A percentile compares a stretch with the other conserved stretches of the same genome.
Conservation (phyloP, 1,140 invertebrate species). For the Cotesia glomerata region DNA sequence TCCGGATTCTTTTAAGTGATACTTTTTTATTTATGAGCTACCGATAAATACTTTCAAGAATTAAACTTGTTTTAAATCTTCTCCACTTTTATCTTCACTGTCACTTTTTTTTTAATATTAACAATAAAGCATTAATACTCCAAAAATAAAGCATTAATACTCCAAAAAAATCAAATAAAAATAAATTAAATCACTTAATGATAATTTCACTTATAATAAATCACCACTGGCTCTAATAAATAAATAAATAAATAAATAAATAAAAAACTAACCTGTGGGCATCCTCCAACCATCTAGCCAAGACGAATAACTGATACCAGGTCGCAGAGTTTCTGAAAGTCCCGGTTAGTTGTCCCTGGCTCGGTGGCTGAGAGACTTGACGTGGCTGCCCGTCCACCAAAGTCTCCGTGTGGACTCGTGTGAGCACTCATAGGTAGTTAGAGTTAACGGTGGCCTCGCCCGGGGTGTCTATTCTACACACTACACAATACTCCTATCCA, state of each 20-base stretch:
- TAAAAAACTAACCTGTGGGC: slow-evolving; percentile 53
- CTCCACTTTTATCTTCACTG: background rate
- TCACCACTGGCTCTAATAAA: background rate
- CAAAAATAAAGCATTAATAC: no score
- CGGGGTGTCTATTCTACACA: background rate
- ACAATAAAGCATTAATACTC: no score
- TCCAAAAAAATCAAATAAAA: no score
- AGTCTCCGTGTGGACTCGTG: slow-evolving; percentile 19
- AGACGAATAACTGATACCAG: slow-evolving; percentile 14
- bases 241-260: slow-evolving; percentile 20
- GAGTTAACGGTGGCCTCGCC: background rate
- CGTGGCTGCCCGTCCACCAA: slow-evolving; percentile 21
- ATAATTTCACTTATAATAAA: no score
- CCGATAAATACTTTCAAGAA: background rate
- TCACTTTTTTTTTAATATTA: no score
- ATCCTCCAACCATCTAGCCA: slow-evolving; percentile 50
- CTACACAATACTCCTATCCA: background rate
- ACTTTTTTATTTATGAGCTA: background rate
- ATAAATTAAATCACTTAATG: no score
- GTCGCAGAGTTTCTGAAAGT: slow-evolving; percentile 25
- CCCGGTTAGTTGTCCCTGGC: slow-evolving; percentile 17
- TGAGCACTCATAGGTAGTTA: slow-evolving; percentile 15
- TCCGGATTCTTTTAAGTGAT: background rate
- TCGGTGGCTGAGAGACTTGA: slow-evolving; percentile 22
- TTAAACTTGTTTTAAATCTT: background rate